Evolutionary conservation across 2,113 vertebrate species (phyloP), one percentile per base, ranked within the genome.

Genomic region (Peucedramus taeniatus): DNA sequence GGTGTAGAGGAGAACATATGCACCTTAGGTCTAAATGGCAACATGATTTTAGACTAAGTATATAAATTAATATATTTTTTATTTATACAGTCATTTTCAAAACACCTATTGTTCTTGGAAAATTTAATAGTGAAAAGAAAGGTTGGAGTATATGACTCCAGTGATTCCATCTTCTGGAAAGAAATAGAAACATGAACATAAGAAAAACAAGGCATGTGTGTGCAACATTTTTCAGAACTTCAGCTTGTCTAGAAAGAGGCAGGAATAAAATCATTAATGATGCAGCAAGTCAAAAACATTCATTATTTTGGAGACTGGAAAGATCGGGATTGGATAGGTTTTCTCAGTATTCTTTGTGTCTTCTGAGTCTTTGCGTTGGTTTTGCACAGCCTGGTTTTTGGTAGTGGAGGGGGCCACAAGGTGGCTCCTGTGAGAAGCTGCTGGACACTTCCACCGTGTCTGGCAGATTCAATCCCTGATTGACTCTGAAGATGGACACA

Each of bases 371-470:
- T 54, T 33, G 9, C 28, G 15, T 28, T 45, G 7, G 12, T 47
- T 64, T 63, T 33, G 27, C 22, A 21, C 3, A 5, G 16, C 7
- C 21, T 63, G 33, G 2, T 18, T 53, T 63, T 47, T 54, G 28
- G 18, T 19, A 33, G 18, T 0, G 0, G 2, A 4, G 9, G 28
- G 2, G 10, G 8, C 1, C 9, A 84, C 9, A 11, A 74, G 18
- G 13, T 14, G 27, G 39, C 22, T 31, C 2, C 33, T 2, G 13
- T 6, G 11, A 45, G 39, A 53, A 45, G 33, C 9, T 53, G 5
- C 57, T 45, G 22, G 64, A 33, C 53, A 14, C 7, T 45, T 53
- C 57, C 27, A 18, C 2, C 14, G 5, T 27, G 22, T 37, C 39
- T 0, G 0, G 22, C 33, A 72, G 6, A 45, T 14, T 7, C 21